These are phyloP conservation scores for Nemotelus nigrinus DNA, from an alignment of 2,888 invertebrate genomes.

Conservation along the genomic window DNA sequence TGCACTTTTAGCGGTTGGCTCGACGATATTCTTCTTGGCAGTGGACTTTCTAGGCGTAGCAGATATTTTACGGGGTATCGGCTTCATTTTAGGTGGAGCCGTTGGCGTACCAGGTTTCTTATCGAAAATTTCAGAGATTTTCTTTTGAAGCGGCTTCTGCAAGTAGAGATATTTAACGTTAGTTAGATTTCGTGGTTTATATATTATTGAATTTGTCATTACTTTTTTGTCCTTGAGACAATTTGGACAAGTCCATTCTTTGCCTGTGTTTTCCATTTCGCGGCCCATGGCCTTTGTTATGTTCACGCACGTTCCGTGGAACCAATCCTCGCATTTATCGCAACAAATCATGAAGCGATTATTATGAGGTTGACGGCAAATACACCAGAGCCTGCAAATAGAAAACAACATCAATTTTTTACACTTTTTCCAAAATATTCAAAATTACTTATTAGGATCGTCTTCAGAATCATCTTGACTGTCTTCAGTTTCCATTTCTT, in stretches of 20 bases:
- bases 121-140: conserved; percentile 48
- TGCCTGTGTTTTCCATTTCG: conserved; percentile 89
- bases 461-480: conserved; percentile 80
- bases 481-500: conserved; percentile 52
- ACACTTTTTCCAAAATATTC: too few species aligned
- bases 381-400: conserved; percentile 84
- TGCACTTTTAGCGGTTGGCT: neutral
- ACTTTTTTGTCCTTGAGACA: conserved; percentile 70
- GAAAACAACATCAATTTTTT: neutral
- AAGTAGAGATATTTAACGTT: neutral
- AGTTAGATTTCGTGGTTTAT: too few species aligned
- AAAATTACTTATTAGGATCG: conserved; percentile 79
- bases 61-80: conserved; percentile 11
- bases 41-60: neutral
- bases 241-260: conserved; percentile 90
- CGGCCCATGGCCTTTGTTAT: conserved; percentile 91
- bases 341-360: conserved; percentile 98
- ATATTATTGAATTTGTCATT: conserved; percentile 17
- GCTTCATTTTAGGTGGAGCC: neutral
- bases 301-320: conserved; percentile 96
- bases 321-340: conserved; percentile 96
- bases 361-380: conserved; percentile 93
- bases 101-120: conserved; percentile 32
- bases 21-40: neutral
- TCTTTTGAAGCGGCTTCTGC: conserved; percentile 49